phyloP scores from a whole-genome alignment of 2,888 invertebrate species.

The Coleophora deauratella region DNA sequence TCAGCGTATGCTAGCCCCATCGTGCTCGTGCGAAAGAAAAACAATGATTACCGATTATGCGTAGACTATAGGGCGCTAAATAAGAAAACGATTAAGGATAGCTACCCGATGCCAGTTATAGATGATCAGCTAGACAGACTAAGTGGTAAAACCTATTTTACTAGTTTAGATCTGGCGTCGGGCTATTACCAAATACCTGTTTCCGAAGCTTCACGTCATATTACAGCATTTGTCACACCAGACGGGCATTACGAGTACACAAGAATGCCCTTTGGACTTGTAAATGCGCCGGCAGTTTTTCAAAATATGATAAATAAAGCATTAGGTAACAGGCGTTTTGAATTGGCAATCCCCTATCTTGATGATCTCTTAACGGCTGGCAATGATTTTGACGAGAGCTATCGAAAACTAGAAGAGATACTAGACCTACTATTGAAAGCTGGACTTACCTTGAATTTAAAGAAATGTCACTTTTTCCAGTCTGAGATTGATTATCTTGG shows the following conservation, averaged over 20 bases:
- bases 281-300: conserved; percentile 25
- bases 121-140: conserved; percentile 27
- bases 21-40: conserved; percentile 15
- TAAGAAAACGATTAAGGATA: conserved; percentile 20
- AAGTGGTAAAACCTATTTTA: conserved; percentile 19
- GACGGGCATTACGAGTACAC: conserved; percentile 27
- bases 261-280: conserved; percentile 19
- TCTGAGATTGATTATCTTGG: neutral
- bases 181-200: conserved; percentile 28
- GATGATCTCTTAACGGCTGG: neutral
- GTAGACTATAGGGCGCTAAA: conserved; percentile 14
- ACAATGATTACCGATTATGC: conserved; percentile 18
- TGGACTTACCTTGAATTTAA: conserved; percentile 7
- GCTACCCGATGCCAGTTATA: conserved; percentile 24
- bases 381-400: neutral
- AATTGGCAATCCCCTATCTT: neutral
- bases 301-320: conserved; percentile 19
- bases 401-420: neutral
- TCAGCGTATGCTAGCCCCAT: conserved; percentile 24
- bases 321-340: neutral
- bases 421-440: neutral
- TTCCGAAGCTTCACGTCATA: conserved; percentile 17
- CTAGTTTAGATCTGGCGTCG: conserved; percentile 21
- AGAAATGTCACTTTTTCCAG: conserved; percentile 9
- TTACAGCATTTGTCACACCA: conserved; percentile 31